Evolutionary conservation across 2,113 vertebrate genomes (phyloP), one percentile per base, ranked within the genome.

Genomic region (Onychorhynchus coronatus): DNA sequence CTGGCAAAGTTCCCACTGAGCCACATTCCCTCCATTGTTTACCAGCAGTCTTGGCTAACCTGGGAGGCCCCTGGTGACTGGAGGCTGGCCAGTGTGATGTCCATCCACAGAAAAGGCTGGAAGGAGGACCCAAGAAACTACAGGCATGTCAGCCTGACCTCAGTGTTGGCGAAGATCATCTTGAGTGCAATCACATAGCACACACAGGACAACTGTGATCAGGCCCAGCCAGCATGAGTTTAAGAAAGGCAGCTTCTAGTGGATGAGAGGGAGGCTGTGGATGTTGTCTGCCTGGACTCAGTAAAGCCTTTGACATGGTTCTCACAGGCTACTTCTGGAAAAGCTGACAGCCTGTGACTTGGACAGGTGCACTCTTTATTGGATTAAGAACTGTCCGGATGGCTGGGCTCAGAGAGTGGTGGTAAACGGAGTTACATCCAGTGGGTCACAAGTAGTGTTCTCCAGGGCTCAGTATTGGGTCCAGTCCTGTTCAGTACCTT

Each of bases 371-470:
- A 1, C 8, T 58, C 11, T 42, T 63, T 17, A 18, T 31, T 50
- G 27, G 27, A 10, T 61, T 74, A 20, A 37, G 56, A 66, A 16
- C 31, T 80, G 11, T 4, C 9, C 22, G 14, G 49, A 35, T 49
- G 6, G 17, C 49, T 8, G 9, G 35, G 18, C 14, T 37, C 15
- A 13, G 50, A 44, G 44, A 50, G 5, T 66, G 49, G 4, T 58
- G 22, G 6, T 37, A 22, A 37, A 19, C 11, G 9, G 50, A 19
- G 12, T 81, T 33, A 33, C 1, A 14, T 28, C 19, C 12, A 28
- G 14, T 31, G 0, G 0, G 22, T 50, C 22, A 16, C 11, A 5
- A 27, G 14, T 42, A 14, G 11, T 27, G 9, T 15, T 49, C 9
- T 8, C 14, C 31, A 3, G 21, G 67, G 9, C 35, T 55, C 25